phyloP scores from a whole-genome alignment of 1,140 invertebrate genomes.

The Oscheius sp. region DNA sequence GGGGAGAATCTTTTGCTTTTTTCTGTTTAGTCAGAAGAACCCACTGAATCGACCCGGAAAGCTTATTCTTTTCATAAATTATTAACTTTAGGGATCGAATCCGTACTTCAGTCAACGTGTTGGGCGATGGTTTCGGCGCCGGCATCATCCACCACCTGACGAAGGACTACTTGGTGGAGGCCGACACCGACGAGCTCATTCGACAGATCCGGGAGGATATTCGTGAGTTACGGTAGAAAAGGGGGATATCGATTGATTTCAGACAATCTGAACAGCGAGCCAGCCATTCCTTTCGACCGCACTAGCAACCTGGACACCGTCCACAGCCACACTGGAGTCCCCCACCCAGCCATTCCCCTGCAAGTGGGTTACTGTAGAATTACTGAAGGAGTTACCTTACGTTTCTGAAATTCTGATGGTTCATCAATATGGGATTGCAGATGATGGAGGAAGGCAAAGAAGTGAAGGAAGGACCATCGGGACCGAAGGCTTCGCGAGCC shows the following conservation, averaged over 20 bases:
- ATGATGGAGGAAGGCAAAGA: background rate
- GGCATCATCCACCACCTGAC: constrained; percentile 86
- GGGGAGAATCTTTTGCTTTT: background rate
- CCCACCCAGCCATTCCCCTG: background rate
- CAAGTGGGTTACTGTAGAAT: background rate
- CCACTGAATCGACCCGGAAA: too few species aligned
- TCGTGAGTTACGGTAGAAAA: background rate
- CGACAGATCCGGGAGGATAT: constrained; percentile 40
- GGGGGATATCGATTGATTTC: background rate
- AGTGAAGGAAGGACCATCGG: background rate
- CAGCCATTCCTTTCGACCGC: background rate
- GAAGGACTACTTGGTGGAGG: constrained; percentile 72
- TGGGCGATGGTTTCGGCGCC: constrained; percentile 88
- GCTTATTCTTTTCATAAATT: too few species aligned
- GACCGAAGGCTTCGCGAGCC: background rate
- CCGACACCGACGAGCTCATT: constrained; percentile 39
- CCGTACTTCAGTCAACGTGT: constrained; percentile 90
- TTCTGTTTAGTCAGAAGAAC: too few species aligned
- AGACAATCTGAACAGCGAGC: constrained; percentile 2
- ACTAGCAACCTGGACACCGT: background rate
- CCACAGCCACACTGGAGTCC: background rate
- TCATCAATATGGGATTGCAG: too few species aligned
- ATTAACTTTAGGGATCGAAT: constrained; percentile 80
- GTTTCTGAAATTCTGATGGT: too few species aligned
- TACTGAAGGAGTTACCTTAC: background rate